phyloP scores from a whole-genome alignment of 2,888 invertebrate genomes.

The Synanthedon myopaeformis region DNA sequence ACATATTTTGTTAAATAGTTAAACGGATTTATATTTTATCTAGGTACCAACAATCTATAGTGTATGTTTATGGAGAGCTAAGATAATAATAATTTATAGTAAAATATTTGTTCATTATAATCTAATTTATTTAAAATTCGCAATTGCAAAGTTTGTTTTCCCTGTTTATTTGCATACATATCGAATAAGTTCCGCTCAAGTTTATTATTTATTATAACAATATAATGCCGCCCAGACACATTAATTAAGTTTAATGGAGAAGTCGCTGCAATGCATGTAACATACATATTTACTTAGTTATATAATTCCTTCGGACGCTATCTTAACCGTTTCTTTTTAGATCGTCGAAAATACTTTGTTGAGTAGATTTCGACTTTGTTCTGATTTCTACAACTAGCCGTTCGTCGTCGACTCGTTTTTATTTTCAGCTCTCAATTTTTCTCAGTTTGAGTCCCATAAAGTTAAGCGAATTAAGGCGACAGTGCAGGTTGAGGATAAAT shows the following conservation, averaged over 20 bases:
- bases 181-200: conserved; percentile 1
- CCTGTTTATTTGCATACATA: neutral
- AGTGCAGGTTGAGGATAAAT: too few relatives aligned
- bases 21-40: too few relatives aligned
- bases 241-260: conserved; percentile 20
- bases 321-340: neutral
- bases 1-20: too few relatives aligned
- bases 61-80: too few relatives aligned
- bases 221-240: conserved; percentile 19
- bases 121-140: neutral
- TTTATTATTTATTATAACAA: conserved; percentile 3
- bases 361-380: neutral
- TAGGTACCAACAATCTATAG: too few relatives aligned
- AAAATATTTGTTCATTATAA: too few relatives aligned
- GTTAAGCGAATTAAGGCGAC: too few relatives aligned
- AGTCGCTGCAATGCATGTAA: conserved; percentile 4
- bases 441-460: too few relatives aligned
- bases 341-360: neutral
- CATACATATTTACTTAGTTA: neutral
- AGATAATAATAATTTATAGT: too few relatives aligned
- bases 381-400: too few relatives aligned
- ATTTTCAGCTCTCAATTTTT: too few relatives aligned
- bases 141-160: neutral
- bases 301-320: neutral
- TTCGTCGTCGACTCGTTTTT: too few relatives aligned